Evolutionary conservation across 2,888 invertebrate species (phyloP).

Genomic region (Apamea monoglypha): DNA sequence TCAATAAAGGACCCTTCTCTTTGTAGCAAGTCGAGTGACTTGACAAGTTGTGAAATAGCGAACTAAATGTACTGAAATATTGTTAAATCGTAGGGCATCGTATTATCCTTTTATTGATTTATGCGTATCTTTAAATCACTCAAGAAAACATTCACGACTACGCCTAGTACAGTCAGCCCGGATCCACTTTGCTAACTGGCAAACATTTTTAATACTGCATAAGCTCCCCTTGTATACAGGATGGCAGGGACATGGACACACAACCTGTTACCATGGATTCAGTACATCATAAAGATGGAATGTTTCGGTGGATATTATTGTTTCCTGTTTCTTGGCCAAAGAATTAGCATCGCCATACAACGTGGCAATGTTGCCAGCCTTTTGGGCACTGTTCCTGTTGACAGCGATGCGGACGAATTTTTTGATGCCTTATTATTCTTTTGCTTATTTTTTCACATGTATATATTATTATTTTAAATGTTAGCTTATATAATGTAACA

Average conservation of each 20-base stretch:
- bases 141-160: background rate
- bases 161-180: background rate
- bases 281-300: too few relatives aligned
- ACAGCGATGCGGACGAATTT: too few relatives aligned
- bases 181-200: background rate
- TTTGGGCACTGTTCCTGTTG: too few relatives aligned
- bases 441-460: too few relatives aligned
- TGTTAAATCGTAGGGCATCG: background rate
- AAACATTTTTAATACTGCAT: background rate
- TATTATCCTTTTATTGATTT: background rate
- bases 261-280: too few relatives aligned
- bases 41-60: slow-evolving; percentile 27
- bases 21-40: slow-evolving; percentile 49
- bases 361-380: too few relatives aligned
- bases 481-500: too few relatives aligned
- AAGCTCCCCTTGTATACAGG: background rate
- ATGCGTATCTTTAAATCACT: background rate
- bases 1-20: slow-evolving; percentile 75
- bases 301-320: too few relatives aligned
- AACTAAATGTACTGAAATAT: slow-evolving; percentile 1
- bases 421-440: too few relatives aligned
- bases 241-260: background rate
- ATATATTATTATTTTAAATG: too few relatives aligned
- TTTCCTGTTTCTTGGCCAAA: too few relatives aligned
- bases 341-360: too few relatives aligned